Base-by-base conservation (phyloP, 2,797 vertebrate species). In the Emys orbicularis region DNA sequence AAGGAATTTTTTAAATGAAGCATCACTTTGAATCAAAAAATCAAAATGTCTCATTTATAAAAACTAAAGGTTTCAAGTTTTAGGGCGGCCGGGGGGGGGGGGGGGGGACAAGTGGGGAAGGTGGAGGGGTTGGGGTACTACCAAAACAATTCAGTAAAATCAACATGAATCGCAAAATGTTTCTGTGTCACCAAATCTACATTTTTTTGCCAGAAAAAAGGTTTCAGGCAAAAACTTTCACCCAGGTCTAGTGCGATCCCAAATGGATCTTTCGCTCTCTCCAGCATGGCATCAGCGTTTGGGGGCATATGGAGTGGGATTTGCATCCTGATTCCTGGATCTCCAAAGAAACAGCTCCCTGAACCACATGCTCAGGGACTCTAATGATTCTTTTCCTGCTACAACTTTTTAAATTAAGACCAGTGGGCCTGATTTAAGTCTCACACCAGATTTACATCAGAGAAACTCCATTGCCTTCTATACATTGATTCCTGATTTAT, bases 71-170 rank as follows among this genome's bases (percentile, higher is more conserved):
- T 21, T 68, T 68, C 65, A 68, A n/a, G 18, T 68, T 68, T 37
- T 37, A 37, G 34, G n/a, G 59, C 1, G 7, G 59, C 8, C 8
- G 27, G 31, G 31, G 3, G 2, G 1, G 1, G 37, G n/a, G 27
- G 31, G 31, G 13, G 16, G 15, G 41, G 41, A 41, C 41, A 41
- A 41, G 12, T 7, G 5, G 13, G 16, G 15, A 3, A 61, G 59
- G 31, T 9, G 31, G 4, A n/a, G n/a, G n/a, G 6, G 13, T 10
- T 54, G 9, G 18, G n/a, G 65, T 68, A 10, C n/a, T 68, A 37
- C 65, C 6, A 19, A 68, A 68, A 68, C 34, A 68, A 68, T n/a
- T 68, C 34, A 11, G 4, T 18, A 21, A 68, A 68, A 37, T 37
- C 34, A 8, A 11, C n/a, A 37, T n/a, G 18, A 37, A 37, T 68